Base-by-base conservation (phyloP, 2,113 vertebrate species). In the Oreocharis arfaki region DNA sequence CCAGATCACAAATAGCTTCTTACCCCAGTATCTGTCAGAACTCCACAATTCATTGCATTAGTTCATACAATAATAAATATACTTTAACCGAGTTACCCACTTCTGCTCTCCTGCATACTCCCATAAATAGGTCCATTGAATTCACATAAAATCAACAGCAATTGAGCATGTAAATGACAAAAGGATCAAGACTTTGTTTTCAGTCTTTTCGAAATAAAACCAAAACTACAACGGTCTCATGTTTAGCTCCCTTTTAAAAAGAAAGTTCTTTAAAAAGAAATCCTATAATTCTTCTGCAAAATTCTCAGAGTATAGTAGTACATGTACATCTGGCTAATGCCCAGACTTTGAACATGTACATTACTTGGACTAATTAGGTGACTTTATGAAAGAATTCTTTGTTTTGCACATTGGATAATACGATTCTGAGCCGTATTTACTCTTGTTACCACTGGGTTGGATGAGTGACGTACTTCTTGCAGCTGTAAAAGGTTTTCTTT, bases 371-470 rank as follows among this genome's bases (percentile, higher is more conserved):
- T 76, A 81, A 91, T 91, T 95, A 91, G 84, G 74, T 2, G 8
- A 56, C 47, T 84, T 91, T 68, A 65, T 79, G 84, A 93, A 95
- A 97, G 90, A 93, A 96, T 87, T 82, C 88, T 93, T 93, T 96
- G 80, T 89, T 96, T 87, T 74, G 67, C 49, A 93, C 78, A 37
- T 26, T 74, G 87, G 87, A 91, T 91, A 92, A 89, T 77, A 92
- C 18, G 11, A 91, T 91, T 96, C 95, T 74, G 63, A 91, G 82
- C 68, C 87, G 59, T 80, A 55, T 84, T 96, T 95, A 93, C 91
- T 88, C 88, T 90, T 80, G 35, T 84, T 94, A 91, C 81, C 94
- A 33, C 55, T 52, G 60, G 57, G 56, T 30, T 60, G 41, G 83
- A 70, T 65, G 46, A 92, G 87, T 95, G 86, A 85, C 56, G n/a